A percentile compares a stretch with the other conserved stretches of the same genome.
These are phyloP conservation scores for Eriosoma lanigerum DNA, from an alignment of 1,140 invertebrate genomes.

Conservation along the genomic window DNA sequence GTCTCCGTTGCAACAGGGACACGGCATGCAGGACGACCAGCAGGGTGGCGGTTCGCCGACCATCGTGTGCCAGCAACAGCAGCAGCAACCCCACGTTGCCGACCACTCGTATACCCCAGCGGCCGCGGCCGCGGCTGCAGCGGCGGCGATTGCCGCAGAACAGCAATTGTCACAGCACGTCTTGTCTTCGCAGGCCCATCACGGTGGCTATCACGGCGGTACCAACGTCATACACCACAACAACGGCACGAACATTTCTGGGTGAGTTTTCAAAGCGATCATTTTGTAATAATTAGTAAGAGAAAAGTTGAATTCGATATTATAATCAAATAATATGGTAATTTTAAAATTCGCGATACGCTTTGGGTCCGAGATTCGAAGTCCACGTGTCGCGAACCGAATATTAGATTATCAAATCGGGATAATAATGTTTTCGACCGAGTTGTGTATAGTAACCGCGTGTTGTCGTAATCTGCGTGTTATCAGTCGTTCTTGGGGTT, in stretches of 20 bases:
- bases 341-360: too few relatives aligned
- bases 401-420: too few relatives aligned
- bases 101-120: slow-evolving; percentile 46
- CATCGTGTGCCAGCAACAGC: slow-evolving; percentile 6
- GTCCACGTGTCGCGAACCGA: not conserved
- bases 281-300: too few relatives aligned
- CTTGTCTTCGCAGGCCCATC: not conserved
- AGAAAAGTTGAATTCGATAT: too few relatives aligned
- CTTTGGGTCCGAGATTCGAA: not conserved
- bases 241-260: slow-evolving; percentile 5
- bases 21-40: not conserved
- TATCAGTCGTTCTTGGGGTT: slow-evolving; percentile 4
- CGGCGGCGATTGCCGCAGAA: not conserved
- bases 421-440: too few relatives aligned
- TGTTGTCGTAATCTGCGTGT: not conserved
- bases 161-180: slow-evolving; percentile 13
- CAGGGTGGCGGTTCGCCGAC: slow-evolving; percentile 9
- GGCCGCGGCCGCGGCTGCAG: not conserved
- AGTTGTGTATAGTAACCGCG: not conserved
- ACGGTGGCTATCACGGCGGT: not conserved
- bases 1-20: not conserved
- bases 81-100: slow-evolving; percentile 33
- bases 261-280: not conserved
- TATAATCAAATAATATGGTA: too few relatives aligned
- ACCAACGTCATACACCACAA: slow-evolving; percentile 41